These are phyloP conservation scores for Ailuropoda melanoleuca DNA, from an alignment of 2,113 vertebrate species.

Conservation along the genomic window DNA sequence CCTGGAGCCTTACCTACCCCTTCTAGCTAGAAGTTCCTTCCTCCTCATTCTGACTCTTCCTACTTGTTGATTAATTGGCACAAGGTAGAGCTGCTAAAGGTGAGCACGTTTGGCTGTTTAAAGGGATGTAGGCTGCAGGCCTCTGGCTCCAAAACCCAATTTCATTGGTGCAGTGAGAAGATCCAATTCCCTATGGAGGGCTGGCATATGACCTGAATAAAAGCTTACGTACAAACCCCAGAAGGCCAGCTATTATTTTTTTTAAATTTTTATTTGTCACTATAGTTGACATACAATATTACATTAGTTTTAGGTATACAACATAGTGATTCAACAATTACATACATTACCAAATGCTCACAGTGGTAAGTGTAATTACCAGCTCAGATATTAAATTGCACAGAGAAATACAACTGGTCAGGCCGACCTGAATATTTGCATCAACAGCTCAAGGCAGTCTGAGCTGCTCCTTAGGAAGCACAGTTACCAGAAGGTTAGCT, in stretches of 20 bases:
- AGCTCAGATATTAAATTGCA: neutral
- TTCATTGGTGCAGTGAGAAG: neutral
- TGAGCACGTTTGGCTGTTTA: neutral
- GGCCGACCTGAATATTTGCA: neutral
- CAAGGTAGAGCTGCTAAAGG: neutral
- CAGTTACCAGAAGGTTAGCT: neutral
- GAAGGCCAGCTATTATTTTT: neutral
- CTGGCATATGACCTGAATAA: neutral
- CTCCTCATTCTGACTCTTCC: neutral
- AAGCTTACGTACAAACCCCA: neutral
- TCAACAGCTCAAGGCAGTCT: neutral
- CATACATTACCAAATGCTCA: neutral
- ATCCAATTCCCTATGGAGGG: neutral
- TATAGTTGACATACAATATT: neutral
- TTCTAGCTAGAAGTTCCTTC: neutral
- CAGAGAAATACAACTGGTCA: neutral
- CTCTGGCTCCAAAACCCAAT: conserved; percentile 14
- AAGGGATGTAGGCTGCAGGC: neutral
- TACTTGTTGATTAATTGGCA: neutral
- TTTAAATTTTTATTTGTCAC: neutral
- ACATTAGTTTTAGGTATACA: neutral
- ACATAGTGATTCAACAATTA: neutral
- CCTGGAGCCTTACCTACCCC: neutral
- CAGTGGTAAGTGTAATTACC: neutral
- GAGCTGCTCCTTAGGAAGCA: neutral